Evolutionary conservation across 2,888 invertebrate species (phyloP), one percentile per base, ranked within the genome.

Genomic region (Micoletzkya japonica): DNA sequence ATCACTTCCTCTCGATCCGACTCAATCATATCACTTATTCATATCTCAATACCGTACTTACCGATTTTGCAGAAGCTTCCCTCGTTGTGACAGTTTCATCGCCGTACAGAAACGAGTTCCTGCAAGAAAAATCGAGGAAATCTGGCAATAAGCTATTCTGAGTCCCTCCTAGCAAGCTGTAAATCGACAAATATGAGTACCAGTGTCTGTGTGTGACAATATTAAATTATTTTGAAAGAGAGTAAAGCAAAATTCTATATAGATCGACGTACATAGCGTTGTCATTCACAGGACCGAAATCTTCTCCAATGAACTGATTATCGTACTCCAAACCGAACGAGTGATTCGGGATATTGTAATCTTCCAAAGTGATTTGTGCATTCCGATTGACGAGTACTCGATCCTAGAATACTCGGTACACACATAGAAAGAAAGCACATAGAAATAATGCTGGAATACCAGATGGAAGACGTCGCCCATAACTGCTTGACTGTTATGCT

Each of bases 21-120:
- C 20, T 44, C 44, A 44, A 14, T 44, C 44, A 44, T 44, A 44
- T 44, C 10, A 14, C 44, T 14, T 44, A 44, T 10, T 14, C 20
- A 44, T 44, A 44, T 44, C 10, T 14, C 10, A 20, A 44, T 44
- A 44, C 44, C 44, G 10, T 20, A 14, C 44, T 44, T 14, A 44
- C 7, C 34, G 37, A 37, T 49, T 61, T 34, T 49, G 14, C 44
- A 20, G 61, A 61, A 20, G 61, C 28, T 61, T 61, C 61, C 49
- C 36, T 61, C 49, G 61, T 61, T n/a, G 61, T 61, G n/a, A 61
- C 3, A 20, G 61, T 61, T 34, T 3, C 49, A 30, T 49, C 61
- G 14, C 59, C 59, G 24, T 59, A 37, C 14, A 59, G 59, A 28
- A 59, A 59, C 14, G 59, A 36, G 39, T 59, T 37, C 59, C 59